Evolutionary conservation across 2,797 vertebrate species (phyloP).

Genomic region (Catharus ustulatus): DNA sequence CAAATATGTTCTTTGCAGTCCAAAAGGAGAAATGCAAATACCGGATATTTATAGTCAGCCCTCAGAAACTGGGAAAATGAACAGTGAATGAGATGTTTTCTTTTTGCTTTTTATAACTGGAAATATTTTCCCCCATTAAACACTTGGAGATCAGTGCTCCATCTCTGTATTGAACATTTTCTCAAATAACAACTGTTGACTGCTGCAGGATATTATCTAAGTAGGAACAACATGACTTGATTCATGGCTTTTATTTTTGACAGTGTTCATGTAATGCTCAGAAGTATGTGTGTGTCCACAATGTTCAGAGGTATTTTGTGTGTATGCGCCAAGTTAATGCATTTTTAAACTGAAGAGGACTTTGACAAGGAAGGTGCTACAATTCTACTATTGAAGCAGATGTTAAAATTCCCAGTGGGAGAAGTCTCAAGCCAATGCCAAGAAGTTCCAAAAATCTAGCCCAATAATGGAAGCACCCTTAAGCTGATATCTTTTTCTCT

Average conservation of each 20-base stretch:
- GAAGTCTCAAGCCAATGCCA: background rate
- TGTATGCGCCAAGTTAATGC: background rate
- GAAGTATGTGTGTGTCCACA: background rate
- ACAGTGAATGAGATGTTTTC: constrained; percentile 14
- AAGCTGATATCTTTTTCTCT: background rate
- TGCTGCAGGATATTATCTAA: background rate
- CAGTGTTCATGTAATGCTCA: background rate
- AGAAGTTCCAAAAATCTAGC: background rate
- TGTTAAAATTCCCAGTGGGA: background rate
- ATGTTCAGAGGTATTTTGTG: background rate
- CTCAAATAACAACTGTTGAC: background rate
- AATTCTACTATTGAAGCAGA: background rate
- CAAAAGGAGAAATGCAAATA: constrained; percentile 40
- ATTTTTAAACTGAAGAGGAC: background rate
- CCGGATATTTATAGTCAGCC: background rate
- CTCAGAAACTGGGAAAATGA: constrained; percentile 28
- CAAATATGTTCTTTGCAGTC: background rate
- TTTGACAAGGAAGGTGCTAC: background rate
- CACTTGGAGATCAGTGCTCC: background rate
- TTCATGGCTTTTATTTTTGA: background rate
- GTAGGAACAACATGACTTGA: background rate
- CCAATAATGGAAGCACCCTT: background rate
- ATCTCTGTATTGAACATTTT: constrained; percentile 1
- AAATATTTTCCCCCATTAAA: constrained; percentile 28
- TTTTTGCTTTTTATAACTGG: constrained; percentile 20